phyloP scores from a whole-genome alignment of 2,797 vertebrate genomes.

The Florisuga fusca region DNA sequence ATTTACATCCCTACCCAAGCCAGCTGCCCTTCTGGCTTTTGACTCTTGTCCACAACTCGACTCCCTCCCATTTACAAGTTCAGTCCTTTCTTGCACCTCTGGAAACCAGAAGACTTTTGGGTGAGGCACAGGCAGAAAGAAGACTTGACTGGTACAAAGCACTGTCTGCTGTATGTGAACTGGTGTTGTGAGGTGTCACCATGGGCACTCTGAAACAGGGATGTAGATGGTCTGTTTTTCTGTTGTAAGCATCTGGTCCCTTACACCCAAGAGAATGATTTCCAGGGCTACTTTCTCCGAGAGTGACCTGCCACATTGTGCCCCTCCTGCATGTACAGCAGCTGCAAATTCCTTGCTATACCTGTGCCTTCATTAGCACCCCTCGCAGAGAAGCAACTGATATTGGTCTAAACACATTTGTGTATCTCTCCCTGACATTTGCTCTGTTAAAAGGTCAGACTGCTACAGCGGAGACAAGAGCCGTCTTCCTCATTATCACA shows the following conservation, averaged over 20 bases:
- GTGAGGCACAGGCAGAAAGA: background rate
- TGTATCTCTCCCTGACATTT: constrained; percentile 69
- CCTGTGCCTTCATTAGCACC: background rate
- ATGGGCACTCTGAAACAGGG: fast-evolving
- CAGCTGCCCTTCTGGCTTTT: background rate
- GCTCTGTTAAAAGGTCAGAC: constrained; percentile 71
- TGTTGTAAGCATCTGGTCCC: background rate
- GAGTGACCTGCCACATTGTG: background rate
- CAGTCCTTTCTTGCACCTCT: background rate
- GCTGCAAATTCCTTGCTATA: background rate
- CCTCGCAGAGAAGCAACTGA: background rate
- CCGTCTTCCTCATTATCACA: constrained; percentile 52
- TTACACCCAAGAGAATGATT: background rate
- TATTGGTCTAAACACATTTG: constrained; percentile 64
- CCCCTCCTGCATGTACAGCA: background rate
- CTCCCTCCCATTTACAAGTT: background rate
- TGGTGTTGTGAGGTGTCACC: background rate
- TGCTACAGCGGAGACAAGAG: constrained; percentile 24
- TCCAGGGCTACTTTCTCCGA: background rate
- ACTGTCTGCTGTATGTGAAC: background rate
- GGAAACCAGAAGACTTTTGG: background rate
- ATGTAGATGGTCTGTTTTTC: fast-evolving
- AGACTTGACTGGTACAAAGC: background rate
- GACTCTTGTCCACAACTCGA: background rate
- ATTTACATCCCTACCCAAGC: background rate